Evolutionary conservation across 2,113 vertebrate genomes (phyloP).

Genomic region (Thamnophis sirtalis): DNA sequence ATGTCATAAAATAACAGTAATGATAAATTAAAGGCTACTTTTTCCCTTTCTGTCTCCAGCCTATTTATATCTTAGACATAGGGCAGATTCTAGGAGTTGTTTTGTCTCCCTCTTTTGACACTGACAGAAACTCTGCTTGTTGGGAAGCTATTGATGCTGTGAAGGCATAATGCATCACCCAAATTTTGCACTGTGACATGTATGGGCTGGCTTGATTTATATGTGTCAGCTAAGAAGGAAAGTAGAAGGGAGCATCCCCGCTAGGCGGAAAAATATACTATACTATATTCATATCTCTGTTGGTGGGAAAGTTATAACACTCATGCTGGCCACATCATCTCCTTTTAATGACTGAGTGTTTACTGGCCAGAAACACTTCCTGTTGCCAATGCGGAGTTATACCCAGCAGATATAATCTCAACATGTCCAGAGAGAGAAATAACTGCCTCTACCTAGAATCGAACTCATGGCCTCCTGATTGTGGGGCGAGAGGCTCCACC

Average conservation of each 20-base stretch:
- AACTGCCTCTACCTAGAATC: no score
- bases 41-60: conserved; percentile 19
- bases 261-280: conserved; percentile 24
- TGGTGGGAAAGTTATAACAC: no score
- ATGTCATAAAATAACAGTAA: conserved; percentile 19
- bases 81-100: conserved; percentile 19
- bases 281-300: no score
- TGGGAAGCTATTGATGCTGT: conserved; percentile 40
- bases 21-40: conserved; percentile 47
- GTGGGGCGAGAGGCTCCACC: no score
- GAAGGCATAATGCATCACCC: conserved; percentile 41
- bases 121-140: conserved; percentile 41
- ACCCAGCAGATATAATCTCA: no score
- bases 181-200: conserved; percentile 38
- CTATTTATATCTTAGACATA: conserved; percentile 39
- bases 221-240: conserved; percentile 57
- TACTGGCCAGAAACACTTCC: no score
- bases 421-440: background rate
- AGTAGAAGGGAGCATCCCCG: conserved; percentile 56
- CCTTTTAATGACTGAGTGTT: no score
- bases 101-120: conserved; percentile 11
- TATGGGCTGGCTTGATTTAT: conserved; percentile 64
- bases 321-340: no score
- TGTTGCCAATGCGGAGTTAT: no score
- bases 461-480: no score